A percentile compares a stretch with the other conserved stretches of the same genome.
These are phyloP conservation scores for Drosophila kepulauana DNA, from an alignment of 1,140 invertebrate genomes.

Conservation along the genomic window DNA sequence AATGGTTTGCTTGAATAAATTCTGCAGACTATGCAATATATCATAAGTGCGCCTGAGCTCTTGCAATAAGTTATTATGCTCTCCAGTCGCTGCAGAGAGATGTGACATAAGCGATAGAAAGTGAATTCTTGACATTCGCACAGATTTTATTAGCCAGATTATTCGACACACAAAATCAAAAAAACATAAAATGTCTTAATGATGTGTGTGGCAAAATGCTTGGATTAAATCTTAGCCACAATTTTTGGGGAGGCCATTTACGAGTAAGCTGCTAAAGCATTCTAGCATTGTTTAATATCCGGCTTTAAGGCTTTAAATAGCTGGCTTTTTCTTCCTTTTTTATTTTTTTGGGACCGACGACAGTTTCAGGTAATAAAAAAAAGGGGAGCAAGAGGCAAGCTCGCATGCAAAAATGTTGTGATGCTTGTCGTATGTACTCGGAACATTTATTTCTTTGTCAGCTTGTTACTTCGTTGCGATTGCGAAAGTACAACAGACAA, in stretches of 20 bases:
- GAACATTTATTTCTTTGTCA: not conserved
- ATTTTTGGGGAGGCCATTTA: not conserved
- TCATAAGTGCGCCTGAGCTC: too few relatives aligned
- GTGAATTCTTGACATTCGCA: too few relatives aligned
- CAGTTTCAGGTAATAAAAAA: not conserved
- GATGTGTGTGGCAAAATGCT: not conserved
- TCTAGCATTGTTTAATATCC: conserved; percentile 35
- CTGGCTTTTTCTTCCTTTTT: not conserved
- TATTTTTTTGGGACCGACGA: conserved; percentile 2
- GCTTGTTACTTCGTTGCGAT: not conserved
- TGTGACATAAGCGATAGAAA: too few relatives aligned
- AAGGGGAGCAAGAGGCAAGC: not conserved
- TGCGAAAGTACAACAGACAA: not conserved
- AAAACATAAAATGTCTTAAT: not conserved
- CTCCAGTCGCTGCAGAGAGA: too few relatives aligned
- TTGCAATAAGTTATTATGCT: too few relatives aligned
- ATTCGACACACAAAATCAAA: not conserved
- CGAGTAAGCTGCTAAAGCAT: not conserved
- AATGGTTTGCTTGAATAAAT: too few relatives aligned
- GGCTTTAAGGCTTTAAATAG: conserved; percentile 13
- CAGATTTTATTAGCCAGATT: not conserved
- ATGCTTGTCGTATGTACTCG: not conserved
- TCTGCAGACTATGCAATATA: too few relatives aligned
- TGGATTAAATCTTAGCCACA: not conserved
- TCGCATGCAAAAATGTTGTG: conserved; percentile 6